Evolutionary conservation across 1,140 invertebrate genomes (phyloP).

Genomic region (Gryon sp.): DNA sequence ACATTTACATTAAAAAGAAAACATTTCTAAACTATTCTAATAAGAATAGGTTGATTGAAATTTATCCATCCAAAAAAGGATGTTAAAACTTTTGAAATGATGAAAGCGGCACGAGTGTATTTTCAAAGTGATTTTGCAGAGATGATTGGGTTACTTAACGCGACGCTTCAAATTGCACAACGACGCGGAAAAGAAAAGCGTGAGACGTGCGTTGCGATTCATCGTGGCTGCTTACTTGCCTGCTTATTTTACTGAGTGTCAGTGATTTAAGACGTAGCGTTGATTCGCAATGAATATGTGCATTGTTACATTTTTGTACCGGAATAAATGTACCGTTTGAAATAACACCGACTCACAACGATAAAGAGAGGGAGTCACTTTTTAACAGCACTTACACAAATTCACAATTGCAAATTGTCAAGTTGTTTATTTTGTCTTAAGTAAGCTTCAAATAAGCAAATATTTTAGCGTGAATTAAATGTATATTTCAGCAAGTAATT

Average conservation of each 20-base stretch:
- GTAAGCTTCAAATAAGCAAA: no score
- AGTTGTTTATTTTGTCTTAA: no score
- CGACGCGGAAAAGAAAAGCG: slow-evolving; percentile 49
- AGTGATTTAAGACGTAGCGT: slow-evolving; percentile 45
- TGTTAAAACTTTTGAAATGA: no score
- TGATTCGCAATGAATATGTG: slow-evolving; percentile 34
- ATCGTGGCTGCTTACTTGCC: slow-evolving; percentile 18
- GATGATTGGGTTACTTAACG: slow-evolving; percentile 35
- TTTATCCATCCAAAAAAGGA: no score
- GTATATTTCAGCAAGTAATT: slow-evolving; percentile 12
- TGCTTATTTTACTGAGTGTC: slow-evolving; percentile 12
- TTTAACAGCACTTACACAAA: no score
- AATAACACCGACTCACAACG: neutral
- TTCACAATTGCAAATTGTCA: no score
- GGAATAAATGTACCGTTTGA: slow-evolving; percentile 13
- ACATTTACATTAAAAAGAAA: no score
- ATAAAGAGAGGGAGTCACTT: no score
- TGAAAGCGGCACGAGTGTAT: slow-evolving; percentile 9
- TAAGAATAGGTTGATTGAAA: no score
- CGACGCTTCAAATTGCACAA: slow-evolving; percentile 42
- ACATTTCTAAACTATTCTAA: no score
- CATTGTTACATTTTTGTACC: slow-evolving; percentile 32
- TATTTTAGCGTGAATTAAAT: slow-evolving; percentile 5
- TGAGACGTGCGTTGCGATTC: slow-evolving; percentile 46
- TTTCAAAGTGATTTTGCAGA: slow-evolving; percentile 21